Evolutionary conservation across 37 sponge, comb jelly and placozoan species (phyloP), one percentile per base, ranked within the genome.

Genomic region (Amphimedon queenslandica): DNA sequence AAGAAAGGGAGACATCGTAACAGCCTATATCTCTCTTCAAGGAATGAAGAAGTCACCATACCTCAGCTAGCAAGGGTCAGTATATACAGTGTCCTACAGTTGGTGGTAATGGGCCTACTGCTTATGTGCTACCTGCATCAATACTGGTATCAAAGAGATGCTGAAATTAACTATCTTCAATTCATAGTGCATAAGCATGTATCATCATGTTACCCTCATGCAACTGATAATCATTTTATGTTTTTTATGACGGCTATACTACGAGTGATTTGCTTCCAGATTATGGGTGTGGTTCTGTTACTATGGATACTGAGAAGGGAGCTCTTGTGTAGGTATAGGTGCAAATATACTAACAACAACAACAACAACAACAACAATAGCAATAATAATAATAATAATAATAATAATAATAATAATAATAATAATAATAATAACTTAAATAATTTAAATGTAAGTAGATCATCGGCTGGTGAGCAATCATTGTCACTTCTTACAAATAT

Each of bases 121-220:
- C 29, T 82, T 4, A 70, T 69, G 24, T 30, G 51, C 53, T 75
- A 75, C 37, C 70, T 67, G 24, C 75, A 82, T 43, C 64, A 82
- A 5, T 75, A 32, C 56, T 76, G 69, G 61, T 82, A 47, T 47
- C 39, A 76, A 21, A 37, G 40, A 31, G 53, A 68, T 28, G 75
- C 76, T 76, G 83, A 82, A 28, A 33, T 33, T 3, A 5, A 13
- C 3, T 82, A 82, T 40, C 33, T 82, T 6, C 61, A 60, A 60
- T n/a, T 25, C 23, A 11, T 25, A 11, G 24, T 60, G 5, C 61
- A n/a, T n/a, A 60, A 13, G 5, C 23, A 25, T 8, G 13, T 13
- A 18, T 13, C 53, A 13, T 47, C 53, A 8, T 47, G 53, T 47
- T 47, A 47, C 13, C 53, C 53, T 13, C 53, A 47, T 47, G 8